Percentiles rank a stretch among this genome's conserved stretches.
phyloP scores from a whole-genome alignment of 2,113 vertebrate species.

The Macroglossus sobrinus region DNA sequence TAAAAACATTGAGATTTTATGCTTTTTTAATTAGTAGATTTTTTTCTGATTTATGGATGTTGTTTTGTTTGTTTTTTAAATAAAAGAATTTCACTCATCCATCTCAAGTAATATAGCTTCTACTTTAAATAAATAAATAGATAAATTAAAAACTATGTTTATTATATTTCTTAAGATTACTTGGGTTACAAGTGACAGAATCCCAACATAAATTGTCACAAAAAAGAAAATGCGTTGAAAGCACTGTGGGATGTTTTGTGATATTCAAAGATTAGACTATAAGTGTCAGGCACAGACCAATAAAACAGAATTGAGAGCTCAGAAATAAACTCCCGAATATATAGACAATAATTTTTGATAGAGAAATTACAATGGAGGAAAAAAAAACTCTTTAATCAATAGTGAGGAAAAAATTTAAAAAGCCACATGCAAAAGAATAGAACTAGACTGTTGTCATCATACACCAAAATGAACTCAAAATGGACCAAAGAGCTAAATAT shows the following conservation, averaged over 20 bases:
- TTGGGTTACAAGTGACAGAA: background rate
- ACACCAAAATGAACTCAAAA: no score
- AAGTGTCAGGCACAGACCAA: no score
- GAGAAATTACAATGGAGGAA: no score
- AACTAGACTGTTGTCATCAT: no score
- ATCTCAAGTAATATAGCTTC: background rate
- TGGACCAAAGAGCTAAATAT: no score
- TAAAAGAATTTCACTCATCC: background rate
- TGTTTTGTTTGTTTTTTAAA: background rate
- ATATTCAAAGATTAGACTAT: background rate
- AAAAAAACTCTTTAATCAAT: no score
- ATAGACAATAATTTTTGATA: no score
- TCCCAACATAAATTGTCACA: background rate
- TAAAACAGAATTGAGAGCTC: background rate
- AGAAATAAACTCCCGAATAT: no score
- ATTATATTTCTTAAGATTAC: background rate
- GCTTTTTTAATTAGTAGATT: background rate
- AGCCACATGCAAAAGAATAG: no score
- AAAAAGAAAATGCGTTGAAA: background rate
- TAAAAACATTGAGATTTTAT: background rate
- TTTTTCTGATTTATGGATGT: background rate
- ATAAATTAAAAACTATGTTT: background rate
- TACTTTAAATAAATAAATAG: background rate
- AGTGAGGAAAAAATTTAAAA: no score
- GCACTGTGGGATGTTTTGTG: background rate